Evolutionary conservation across 2,113 vertebrate species (phyloP).

Genomic region (Apteryx mantelli): DNA sequence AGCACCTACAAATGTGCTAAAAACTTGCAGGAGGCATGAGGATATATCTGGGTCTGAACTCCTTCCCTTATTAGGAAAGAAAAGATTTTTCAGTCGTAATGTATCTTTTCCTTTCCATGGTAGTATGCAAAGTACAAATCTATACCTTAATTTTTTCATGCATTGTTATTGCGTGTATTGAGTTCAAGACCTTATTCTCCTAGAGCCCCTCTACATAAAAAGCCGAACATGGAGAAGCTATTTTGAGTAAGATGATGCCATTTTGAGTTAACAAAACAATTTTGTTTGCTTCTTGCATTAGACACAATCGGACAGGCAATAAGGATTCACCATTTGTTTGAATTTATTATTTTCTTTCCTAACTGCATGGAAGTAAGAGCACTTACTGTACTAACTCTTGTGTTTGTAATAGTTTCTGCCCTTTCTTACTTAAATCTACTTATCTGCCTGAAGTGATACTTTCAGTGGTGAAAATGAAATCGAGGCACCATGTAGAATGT

Average conservation of each 20-base stretch:
- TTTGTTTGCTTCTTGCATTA: neutral
- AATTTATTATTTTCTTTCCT: neutral
- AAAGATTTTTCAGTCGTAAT: neutral
- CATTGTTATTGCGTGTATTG: neutral
- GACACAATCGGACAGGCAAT: neutral
- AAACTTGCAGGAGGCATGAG: neutral
- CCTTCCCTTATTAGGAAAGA: neutral
- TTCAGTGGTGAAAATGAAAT: neutral
- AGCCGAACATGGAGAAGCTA: rapidly evolving
- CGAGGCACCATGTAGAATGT: neutral
- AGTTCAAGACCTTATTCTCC: neutral
- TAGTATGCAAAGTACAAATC: neutral
- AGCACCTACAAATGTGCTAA: neutral
- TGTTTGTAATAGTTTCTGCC: neutral
- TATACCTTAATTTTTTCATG: neutral
- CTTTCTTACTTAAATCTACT: neutral
- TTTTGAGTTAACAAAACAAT: neutral
- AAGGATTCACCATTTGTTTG: neutral
- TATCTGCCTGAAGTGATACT: neutral
- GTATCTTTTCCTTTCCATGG: neutral
- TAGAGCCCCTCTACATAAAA: neutral
- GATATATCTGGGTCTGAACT: neutral
- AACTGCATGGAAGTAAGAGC: neutral
- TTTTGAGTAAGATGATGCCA: neutral
- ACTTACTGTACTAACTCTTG: neutral